Evolutionary conservation across 2,113 vertebrate species (phyloP).

Genomic region (Phrynosoma blainvillii): DNA sequence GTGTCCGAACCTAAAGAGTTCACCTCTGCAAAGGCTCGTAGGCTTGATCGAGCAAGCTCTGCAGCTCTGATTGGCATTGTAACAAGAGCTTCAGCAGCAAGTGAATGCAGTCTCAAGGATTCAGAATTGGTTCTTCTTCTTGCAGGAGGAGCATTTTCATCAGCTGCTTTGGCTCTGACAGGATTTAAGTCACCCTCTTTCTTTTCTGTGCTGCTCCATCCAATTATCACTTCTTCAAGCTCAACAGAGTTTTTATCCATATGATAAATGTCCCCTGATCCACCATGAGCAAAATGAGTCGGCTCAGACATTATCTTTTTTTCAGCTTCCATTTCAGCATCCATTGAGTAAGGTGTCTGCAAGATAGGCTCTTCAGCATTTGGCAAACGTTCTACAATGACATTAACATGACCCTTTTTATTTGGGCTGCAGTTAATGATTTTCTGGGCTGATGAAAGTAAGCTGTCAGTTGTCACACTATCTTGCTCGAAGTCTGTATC

Average conservation of each 20-base stretch:
- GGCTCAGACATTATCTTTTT: conserved; percentile 68
- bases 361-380: conserved; percentile 84
- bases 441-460: conserved; percentile 95
- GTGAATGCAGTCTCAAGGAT: conserved; percentile 91
- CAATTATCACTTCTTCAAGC: conserved; percentile 79
- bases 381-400: conserved; percentile 97
- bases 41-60: conserved; percentile 77
- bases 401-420: conserved; percentile 91
- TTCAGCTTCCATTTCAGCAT: conserved; percentile 76
- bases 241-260: conserved; percentile 66
- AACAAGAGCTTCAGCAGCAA: conserved; percentile 94
- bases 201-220: conserved; percentile 75
- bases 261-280: conserved; percentile 55
- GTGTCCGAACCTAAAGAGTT: conserved; percentile 68
- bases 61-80: conserved; percentile 92
- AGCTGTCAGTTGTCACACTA: conserved; percentile 80
- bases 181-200: conserved; percentile 69
- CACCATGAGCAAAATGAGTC: conserved; percentile 58
- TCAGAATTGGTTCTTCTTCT: conserved; percentile 94
- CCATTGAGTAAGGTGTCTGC: conserved; percentile 83
- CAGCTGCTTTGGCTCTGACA: conserved; percentile 63
- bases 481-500: conserved; percentile 80
- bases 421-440: conserved; percentile 93
- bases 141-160: conserved; percentile 90
- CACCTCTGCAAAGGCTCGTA: conserved; percentile 70